A percentile compares a stretch with the other conserved stretches of the same genome.
Conservation (phyloP, 1,140 invertebrate genomes). For the Luehdorfia chinensis region DNA sequence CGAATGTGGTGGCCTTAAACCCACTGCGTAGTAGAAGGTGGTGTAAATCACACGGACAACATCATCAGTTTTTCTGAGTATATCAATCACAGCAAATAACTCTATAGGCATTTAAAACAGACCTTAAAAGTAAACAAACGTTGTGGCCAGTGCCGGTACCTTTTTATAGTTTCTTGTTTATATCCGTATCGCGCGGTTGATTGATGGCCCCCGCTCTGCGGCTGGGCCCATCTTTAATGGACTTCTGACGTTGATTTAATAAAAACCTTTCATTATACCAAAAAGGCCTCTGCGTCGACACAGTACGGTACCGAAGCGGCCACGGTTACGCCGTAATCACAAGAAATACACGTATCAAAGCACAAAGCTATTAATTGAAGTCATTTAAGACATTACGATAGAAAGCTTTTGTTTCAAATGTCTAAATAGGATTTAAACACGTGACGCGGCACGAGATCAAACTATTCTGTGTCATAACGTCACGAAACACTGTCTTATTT, state of each 20-base stretch:
- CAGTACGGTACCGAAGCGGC: constrained; percentile 26
- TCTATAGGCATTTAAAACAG: too few species aligned
- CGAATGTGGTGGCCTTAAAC: too few species aligned
- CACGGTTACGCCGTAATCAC: constrained; percentile 52
- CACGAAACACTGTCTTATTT: too few species aligned
- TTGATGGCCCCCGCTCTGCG: constrained; percentile 52
- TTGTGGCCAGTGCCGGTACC: constrained; percentile 26
- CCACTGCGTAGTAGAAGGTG: too few species aligned
- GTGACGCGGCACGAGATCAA: constrained; percentile 18
- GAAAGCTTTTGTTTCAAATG: neutral
- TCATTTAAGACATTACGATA: constrained; percentile 15
- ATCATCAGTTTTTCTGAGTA: too few species aligned
- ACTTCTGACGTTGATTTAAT: constrained; percentile 74
- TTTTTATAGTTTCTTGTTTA: constrained; percentile 44
- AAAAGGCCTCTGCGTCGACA: constrained; percentile 49
- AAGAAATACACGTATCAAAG: constrained; percentile 18
- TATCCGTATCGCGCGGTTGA: constrained; percentile 53
- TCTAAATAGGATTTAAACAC: constrained; percentile 19
- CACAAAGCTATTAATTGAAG: constrained; percentile 20
- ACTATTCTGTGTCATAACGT: too few species aligned
- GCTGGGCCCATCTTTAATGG: constrained; percentile 59
- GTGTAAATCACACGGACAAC: too few species aligned
- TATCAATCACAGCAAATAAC: too few species aligned
- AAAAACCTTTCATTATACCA: constrained; percentile 70
- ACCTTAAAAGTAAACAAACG: constrained; percentile 22